phyloP scores from a whole-genome alignment of 2,888 invertebrate species.

The Epistrophe grossulariae region DNA sequence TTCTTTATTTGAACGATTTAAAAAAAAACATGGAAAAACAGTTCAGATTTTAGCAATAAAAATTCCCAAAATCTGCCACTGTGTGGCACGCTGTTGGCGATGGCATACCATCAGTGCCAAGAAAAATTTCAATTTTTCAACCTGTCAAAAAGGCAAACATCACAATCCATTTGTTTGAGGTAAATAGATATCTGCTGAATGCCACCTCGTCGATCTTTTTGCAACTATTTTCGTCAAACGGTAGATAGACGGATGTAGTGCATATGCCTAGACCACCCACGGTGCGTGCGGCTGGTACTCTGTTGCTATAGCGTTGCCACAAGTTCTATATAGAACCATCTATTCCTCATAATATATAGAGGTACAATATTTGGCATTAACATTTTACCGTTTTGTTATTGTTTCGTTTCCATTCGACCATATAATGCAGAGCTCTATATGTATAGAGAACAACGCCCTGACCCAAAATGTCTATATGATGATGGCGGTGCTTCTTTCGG shows the following conservation, averaged over 20 bases:
- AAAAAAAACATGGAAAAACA: too few species aligned
- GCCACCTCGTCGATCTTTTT: constrained; percentile 62
- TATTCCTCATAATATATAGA: constrained; percentile 24
- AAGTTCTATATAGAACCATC: background rate
- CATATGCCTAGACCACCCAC: constrained; percentile 64
- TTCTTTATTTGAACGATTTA: too few species aligned
- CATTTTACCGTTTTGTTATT: constrained; percentile 72
- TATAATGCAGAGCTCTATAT: constrained; percentile 26
- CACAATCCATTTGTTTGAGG: constrained; percentile 71
- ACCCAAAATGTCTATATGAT: constrained; percentile 14
- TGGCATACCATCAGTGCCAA: constrained; percentile 53
- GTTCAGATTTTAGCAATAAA: background rate
- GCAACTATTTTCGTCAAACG: constrained; percentile 70
- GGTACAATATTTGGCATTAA: constrained; percentile 58
- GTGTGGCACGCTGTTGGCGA: background rate
- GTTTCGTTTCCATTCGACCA: constrained; percentile 64
- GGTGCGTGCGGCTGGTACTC: constrained; percentile 23
- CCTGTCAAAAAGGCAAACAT: constrained; percentile 70
- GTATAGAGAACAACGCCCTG: background rate
- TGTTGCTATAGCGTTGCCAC: constrained; percentile 44
- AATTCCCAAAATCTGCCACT: background rate
- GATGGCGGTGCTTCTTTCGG: background rate
- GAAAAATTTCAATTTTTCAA: constrained; percentile 73
- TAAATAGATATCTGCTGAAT: constrained; percentile 49
- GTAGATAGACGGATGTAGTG: constrained; percentile 58